phyloP scores from a whole-genome alignment of 2,113 vertebrate species.

The Candoia aspera region DNA sequence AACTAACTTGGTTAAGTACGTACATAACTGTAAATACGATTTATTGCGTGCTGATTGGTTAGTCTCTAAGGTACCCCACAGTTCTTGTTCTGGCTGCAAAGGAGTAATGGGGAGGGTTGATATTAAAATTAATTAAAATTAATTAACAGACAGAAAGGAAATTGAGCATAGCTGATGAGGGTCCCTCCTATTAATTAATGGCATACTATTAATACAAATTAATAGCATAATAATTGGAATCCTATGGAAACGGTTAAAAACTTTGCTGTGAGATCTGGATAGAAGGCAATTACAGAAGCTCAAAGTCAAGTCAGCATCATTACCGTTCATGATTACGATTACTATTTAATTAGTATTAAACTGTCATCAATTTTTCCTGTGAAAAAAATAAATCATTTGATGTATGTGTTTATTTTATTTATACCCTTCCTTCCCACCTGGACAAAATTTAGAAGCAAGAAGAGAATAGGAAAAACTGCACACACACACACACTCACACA shows the following conservation, averaged over 20 bases:
- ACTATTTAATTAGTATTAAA: not conserved
- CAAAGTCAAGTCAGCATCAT: not conserved
- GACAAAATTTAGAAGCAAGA: not conserved
- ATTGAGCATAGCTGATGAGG: not conserved
- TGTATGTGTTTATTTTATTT: not conserved
- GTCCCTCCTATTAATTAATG: not conserved
- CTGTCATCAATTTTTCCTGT: not conserved
- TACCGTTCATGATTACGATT: not conserved
- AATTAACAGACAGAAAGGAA: not conserved
- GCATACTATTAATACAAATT: not conserved
- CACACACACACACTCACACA: accelerated
- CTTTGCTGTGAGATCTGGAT: too few relatives aligned
- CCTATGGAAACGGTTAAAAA: not conserved
- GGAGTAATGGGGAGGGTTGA: not conserved
- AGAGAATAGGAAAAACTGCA: not conserved
- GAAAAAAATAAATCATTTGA: not conserved
- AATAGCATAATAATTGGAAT: not conserved
- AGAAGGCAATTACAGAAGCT: not conserved
- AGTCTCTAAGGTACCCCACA: accelerated
- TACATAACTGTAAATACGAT: not conserved
- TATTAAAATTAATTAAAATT: not conserved
- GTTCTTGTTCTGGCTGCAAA: not conserved
- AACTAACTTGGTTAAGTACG: not conserved
- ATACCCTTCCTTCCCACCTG: not conserved
- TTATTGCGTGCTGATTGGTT: not conserved